phyloP scores from a whole-genome alignment of 2,113 vertebrate genomes.

The Montifringilla adamsi region DNA sequence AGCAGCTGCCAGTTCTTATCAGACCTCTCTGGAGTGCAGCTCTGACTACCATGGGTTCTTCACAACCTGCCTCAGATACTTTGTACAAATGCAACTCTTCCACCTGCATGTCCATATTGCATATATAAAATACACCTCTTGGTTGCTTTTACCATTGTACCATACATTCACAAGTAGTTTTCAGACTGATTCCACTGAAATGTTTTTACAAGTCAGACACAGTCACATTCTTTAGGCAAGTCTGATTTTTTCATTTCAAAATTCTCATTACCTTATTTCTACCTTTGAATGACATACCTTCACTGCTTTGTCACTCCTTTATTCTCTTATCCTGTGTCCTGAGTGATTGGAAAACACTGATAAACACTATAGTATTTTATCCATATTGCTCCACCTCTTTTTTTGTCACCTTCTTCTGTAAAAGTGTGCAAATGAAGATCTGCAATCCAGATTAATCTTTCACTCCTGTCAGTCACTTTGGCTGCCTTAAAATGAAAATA shows the following conservation, averaged over 20 bases:
- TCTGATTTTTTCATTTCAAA: neutral
- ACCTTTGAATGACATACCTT: neutral
- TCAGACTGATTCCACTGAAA: neutral
- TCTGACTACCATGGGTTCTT: neutral
- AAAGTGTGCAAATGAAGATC: neutral
- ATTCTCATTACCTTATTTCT: neutral
- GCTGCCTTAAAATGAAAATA: neutral
- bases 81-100: neutral
- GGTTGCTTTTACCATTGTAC: neutral
- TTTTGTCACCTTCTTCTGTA: neutral
- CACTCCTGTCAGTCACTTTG: neutral
- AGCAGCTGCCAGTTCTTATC: constrained; percentile 1
- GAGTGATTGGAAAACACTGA: neutral
- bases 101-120: neutral
- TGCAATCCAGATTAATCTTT: neutral
- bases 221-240: neutral
- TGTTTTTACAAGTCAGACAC: neutral
- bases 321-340: neutral
- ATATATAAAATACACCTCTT: neutral
- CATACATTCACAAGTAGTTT: neutral
- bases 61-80: accelerated
- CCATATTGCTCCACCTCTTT: neutral
- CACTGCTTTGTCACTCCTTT: neutral
- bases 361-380: neutral
- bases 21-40: neutral